phyloP scores from a whole-genome alignment of 2,113 vertebrate genomes.

The Heterocephalus glaber region DNA sequence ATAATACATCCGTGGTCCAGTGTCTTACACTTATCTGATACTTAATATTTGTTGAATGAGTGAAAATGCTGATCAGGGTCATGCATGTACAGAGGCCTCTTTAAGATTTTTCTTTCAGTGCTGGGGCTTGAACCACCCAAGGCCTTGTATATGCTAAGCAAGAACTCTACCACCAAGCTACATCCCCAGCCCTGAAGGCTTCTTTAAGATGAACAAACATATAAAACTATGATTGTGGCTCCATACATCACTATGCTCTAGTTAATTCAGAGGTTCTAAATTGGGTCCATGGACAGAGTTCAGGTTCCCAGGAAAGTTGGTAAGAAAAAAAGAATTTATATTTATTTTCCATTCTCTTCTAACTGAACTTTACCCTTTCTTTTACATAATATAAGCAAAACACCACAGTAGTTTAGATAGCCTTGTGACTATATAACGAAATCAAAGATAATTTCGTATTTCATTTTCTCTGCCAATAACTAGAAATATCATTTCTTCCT shows the following conservation, averaged over 20 bases:
- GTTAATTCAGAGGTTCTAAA: conserved; percentile 33
- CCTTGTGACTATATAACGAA: background rate
- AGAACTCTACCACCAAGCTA: background rate
- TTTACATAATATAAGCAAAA: conserved; percentile 13
- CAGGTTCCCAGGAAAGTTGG: background rate
- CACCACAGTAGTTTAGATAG: background rate
- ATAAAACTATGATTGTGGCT: background rate
- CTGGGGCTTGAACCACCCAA: too few relatives aligned
- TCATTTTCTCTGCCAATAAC: background rate
- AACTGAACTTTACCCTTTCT: background rate
- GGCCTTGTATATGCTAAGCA: too few relatives aligned
- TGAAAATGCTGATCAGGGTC: background rate
- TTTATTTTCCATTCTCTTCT: conserved; percentile 14
- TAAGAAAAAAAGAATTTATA: background rate
- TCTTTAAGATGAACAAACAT: background rate
- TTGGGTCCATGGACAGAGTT: background rate
- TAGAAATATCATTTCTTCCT: background rate
- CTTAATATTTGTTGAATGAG: conserved; percentile 3
- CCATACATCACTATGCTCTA: background rate
- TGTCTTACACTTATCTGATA: background rate
- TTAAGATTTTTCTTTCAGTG: background rate
- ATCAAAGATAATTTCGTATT: conserved; percentile 17
- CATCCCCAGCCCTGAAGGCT: too few relatives aligned
- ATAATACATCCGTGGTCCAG: background rate
- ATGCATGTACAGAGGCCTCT: background rate